Evolutionary conservation across 2,888 invertebrate genomes (phyloP).

Genomic region (Cantharis nigra): DNA sequence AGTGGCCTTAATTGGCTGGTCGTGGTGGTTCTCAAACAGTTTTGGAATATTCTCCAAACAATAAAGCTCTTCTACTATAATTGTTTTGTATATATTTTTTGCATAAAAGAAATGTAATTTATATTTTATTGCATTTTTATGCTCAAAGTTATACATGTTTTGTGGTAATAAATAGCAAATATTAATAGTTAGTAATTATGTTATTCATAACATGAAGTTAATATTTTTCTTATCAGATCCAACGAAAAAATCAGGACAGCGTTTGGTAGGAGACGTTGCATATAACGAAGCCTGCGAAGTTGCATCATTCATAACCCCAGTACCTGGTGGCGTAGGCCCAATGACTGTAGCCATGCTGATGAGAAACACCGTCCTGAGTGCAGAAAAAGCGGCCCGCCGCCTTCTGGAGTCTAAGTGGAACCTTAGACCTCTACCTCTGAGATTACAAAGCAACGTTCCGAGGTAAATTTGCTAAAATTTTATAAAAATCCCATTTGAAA

Average conservation of each 20-base stretch:
- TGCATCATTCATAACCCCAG: conserved; percentile 91
- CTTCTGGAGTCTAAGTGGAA: conserved; percentile 71
- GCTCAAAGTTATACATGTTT: too few relatives aligned
- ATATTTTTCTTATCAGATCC: conserved; percentile 62
- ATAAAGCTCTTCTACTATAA: too few relatives aligned
- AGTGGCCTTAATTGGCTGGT: not conserved
- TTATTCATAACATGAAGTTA: not conserved
- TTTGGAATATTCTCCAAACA: not conserved
- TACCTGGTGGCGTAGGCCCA: conserved; percentile 96
- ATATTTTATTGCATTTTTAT: too few relatives aligned
- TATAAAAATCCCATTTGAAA: not conserved
- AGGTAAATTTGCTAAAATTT: conserved; percentile 59
- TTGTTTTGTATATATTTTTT: too few relatives aligned
- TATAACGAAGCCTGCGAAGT: conserved; percentile 78
- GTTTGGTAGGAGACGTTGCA: conserved; percentile 94
- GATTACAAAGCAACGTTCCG: conserved; percentile 76
- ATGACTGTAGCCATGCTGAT: conserved; percentile 99
- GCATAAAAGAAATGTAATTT: too few relatives aligned
- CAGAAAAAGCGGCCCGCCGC: conserved; percentile 65
- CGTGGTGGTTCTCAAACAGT: not conserved
- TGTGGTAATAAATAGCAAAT: too few relatives aligned
- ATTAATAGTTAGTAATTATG: too few relatives aligned
- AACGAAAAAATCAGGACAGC: conserved; percentile 76
- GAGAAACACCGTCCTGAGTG: conserved; percentile 90
- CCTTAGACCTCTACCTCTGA: conserved; percentile 68